Evolutionary conservation across 2,888 invertebrate species (phyloP).

Genomic region (Phortica magna): DNA sequence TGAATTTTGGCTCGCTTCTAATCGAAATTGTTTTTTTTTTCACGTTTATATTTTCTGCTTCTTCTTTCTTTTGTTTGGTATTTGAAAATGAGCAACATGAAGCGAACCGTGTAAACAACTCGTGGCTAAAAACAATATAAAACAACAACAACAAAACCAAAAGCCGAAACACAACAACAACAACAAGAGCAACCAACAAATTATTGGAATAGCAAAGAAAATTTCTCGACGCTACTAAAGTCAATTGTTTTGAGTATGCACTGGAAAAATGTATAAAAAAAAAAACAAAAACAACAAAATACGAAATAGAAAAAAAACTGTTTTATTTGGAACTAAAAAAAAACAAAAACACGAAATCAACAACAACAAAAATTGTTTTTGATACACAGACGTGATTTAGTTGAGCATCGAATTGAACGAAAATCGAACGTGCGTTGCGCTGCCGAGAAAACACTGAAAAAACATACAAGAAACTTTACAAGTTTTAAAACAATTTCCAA

Average conservation of each 20-base stretch:
- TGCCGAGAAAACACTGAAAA: background rate
- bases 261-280: background rate
- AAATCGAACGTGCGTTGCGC: conserved; percentile 20
- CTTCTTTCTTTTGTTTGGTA: background rate
- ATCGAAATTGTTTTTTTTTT: background rate
- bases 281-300: background rate
- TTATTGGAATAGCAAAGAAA: conserved; percentile 44
- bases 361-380: conserved; percentile 14
- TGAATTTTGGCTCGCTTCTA: background rate
- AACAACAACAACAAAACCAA: conserved; percentile 22
- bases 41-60: too few species aligned
- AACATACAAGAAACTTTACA: background rate
- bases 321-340: background rate
- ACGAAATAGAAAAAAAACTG: background rate
- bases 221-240: conserved; percentile 50
- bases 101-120: background rate
- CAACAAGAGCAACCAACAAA: conserved; percentile 33
- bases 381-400: conserved; percentile 14
- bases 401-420: conserved; percentile 11
- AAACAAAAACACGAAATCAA: conserved; percentile 7
- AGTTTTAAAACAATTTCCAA: background rate
- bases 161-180: conserved; percentile 35
- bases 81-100: background rate
- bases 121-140: conserved; percentile 42
- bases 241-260: conserved; percentile 12